Evolutionary conservation across 2,797 vertebrate genomes (phyloP).

Genomic region (Margarornis squamiger): DNA sequence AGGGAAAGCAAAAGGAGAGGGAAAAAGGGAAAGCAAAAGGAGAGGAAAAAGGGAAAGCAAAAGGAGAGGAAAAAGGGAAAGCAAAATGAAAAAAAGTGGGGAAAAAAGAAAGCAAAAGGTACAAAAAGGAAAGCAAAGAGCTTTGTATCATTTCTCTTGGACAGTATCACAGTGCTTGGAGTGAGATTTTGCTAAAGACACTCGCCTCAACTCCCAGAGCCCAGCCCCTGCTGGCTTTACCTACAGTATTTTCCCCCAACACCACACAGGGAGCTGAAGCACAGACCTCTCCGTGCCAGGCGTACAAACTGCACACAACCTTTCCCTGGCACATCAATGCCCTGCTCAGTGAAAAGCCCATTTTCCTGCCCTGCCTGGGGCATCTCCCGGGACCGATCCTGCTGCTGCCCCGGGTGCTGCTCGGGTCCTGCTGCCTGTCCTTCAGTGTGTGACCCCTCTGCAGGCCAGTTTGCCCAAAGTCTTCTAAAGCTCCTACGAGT

Average conservation of each 20-base stretch:
- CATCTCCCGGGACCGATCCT: not conserved
- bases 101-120: too few species aligned
- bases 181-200: not conserved
- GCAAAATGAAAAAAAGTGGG: not conserved
- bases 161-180: not conserved
- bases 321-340: not conserved
- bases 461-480: not conserved
- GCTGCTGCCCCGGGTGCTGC: not conserved
- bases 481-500: not conserved
- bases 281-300: not conserved
- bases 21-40: not conserved
- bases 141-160: not conserved
- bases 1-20: too few species aligned
- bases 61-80: too few species aligned
- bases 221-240: not conserved
- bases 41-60: too few species aligned
- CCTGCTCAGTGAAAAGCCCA: not conserved
- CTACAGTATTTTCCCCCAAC: not conserved
- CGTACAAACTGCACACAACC: too few species aligned
- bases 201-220: fast-evolving
- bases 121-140: not conserved
- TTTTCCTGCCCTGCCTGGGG: not conserved
- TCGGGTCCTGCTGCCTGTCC: not conserved
- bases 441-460: not conserved
- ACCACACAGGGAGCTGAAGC: not conserved